Conservation (phyloP, 1,140 invertebrate species). For the Callitettix versicolor region DNA sequence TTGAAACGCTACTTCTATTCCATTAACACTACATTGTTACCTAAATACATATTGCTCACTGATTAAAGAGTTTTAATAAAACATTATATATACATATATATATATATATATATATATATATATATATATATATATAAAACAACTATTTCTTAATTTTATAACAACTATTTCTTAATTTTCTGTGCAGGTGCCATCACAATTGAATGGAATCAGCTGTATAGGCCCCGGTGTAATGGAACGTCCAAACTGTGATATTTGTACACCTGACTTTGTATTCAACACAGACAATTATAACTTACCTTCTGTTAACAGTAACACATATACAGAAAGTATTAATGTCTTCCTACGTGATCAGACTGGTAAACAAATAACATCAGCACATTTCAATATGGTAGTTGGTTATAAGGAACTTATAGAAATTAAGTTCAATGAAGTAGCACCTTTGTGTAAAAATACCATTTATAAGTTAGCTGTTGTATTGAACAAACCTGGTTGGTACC, state of each 20-base stretch:
- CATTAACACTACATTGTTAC: too few relatives aligned
- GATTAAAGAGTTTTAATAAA: too few relatives aligned
- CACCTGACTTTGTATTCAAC: conserved; percentile 27
- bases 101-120: too few relatives aligned
- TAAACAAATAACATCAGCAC: conserved; percentile 29
- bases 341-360: conserved; percentile 29
- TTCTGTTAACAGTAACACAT: conserved; percentile 28
- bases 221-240: too few relatives aligned
- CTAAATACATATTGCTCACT: too few relatives aligned
- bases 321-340: conserved; percentile 33
- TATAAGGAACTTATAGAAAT: conserved; percentile 60
- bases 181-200: conserved; percentile 40
- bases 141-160: too few relatives aligned
- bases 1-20: too few relatives aligned
- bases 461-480: conserved; percentile 71
- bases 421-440: conserved; percentile 60
- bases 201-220: conserved; percentile 27
- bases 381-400: conserved; percentile 32
- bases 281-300: conserved; percentile 31
- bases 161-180: not conserved
- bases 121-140: too few relatives aligned
- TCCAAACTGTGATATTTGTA: conserved; percentile 19
- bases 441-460: conserved; percentile 38
- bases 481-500: conserved; percentile 68
- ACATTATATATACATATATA: too few relatives aligned